phyloP scores from a whole-genome alignment of 1,140 invertebrate genomes.

The Leptestheria dahalacensis region DNA sequence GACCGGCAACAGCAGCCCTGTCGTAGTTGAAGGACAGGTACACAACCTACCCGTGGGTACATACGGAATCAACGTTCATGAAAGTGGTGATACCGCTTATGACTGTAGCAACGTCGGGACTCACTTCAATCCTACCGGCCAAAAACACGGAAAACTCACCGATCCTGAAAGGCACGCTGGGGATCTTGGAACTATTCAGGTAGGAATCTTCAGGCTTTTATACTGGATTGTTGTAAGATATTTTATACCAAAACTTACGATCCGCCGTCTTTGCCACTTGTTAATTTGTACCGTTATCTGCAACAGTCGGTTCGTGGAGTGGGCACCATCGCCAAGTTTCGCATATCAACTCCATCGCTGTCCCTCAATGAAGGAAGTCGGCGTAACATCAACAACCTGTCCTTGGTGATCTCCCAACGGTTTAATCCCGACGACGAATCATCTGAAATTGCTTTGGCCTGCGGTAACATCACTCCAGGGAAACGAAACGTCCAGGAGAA shows the following conservation, averaged over 20 bases:
- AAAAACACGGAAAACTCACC: conserved; percentile 32
- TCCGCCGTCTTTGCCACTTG: no score
- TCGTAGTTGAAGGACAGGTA: conserved; percentile 9
- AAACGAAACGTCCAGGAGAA: not conserved
- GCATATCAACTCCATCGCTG: not conserved
- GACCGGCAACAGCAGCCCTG: conserved; percentile 2
- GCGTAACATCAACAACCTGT: conserved; percentile 33
- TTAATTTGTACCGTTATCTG: not conserved
- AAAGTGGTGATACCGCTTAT: conserved; percentile 11
- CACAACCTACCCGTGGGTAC: conserved; percentile 10
- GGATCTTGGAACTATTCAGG: conserved; percentile 41
- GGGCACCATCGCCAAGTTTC: not conserved
- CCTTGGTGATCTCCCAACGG: conserved; percentile 32
- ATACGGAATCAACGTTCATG: conserved; percentile 15
- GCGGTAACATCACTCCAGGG: conserved; percentile 32
- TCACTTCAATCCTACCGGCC: conserved; percentile 17
- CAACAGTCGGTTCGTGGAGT: not conserved
- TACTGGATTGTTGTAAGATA: no score
- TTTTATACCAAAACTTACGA: no score
- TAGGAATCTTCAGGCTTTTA: no score
- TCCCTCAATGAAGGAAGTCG: not conserved
- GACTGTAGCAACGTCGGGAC: conserved; percentile 16
- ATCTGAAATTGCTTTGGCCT: conserved; percentile 34
- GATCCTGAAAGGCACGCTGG: conserved; percentile 37
- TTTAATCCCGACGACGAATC: no score